Percentiles rank a stretch among this genome's conserved stretches.
These are phyloP conservation scores for Myotis planiceps DNA, from an alignment of 2,797 vertebrate genomes.

Conservation along the genomic window DNA sequence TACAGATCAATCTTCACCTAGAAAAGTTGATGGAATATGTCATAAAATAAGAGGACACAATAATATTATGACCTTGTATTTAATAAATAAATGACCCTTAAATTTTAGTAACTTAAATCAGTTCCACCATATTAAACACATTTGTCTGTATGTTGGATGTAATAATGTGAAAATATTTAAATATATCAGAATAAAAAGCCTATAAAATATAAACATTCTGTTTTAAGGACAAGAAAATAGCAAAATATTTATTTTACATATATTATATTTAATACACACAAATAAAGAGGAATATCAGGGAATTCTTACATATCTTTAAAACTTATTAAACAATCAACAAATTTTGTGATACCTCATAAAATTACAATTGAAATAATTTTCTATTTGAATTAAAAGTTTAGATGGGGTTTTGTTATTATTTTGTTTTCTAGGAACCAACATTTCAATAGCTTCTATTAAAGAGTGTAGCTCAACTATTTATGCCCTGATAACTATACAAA, in stretches of 20 bases:
- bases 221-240: conserved; percentile 46
- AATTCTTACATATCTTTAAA: not conserved
- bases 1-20: conserved; percentile 65
- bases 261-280: not conserved
- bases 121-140: not conserved
- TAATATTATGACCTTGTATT: conserved; percentile 67
- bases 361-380: not conserved
- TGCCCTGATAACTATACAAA: not conserved
- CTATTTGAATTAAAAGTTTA: not conserved
- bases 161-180: conserved; percentile 24
- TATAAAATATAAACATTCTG: conserved; percentile 2
- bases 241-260: not conserved
- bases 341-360: not conserved
- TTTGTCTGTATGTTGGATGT: not conserved
- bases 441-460: not conserved
- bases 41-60: conserved; percentile 31
- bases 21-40: conserved; percentile 55
- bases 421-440: not conserved
- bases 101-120: not conserved
- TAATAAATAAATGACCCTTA: conserved; percentile 70
- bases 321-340: not conserved
- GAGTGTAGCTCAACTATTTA: not conserved
- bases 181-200: not conserved
- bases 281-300: not conserved
- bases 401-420: not conserved